Conservation (phyloP, 2,888 invertebrate genomes). For the Drosophila longiperda region DNA sequence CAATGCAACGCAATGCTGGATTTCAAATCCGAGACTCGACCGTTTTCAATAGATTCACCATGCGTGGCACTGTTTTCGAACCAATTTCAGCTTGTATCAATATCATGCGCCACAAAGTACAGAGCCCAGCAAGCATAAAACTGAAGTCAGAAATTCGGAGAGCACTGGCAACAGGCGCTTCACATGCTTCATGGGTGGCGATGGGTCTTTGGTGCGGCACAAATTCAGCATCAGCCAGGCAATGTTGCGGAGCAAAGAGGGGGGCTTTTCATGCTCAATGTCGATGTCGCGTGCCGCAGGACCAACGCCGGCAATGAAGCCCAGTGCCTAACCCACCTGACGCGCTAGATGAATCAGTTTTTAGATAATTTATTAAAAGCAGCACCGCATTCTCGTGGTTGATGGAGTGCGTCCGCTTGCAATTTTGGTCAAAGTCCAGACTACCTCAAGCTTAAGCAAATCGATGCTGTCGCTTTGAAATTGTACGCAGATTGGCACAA, state of each 20-base stretch:
- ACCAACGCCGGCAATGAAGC: conserved; percentile 98
- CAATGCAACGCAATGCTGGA: conserved; percentile 94
- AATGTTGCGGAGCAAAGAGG: conserved; percentile 91
- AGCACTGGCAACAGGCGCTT: conserved; percentile 91
- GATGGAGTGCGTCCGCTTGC: conserved; percentile 96
- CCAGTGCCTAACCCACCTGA: conserved; percentile 98
- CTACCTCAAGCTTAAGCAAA: conserved; percentile 95
- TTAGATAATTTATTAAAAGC: conserved; percentile 90
- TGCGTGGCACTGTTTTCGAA: conserved; percentile 88
- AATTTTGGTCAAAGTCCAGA: conserved; percentile 99
- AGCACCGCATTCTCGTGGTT: conserved; percentile 93
- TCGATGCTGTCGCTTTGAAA: conserved; percentile 87
- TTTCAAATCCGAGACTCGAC: conserved; percentile 90
- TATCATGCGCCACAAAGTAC: conserved; percentile 97
- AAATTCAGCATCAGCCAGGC: conserved; percentile 97
- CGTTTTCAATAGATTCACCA: conserved; percentile 90
- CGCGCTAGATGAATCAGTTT: conserved; percentile 91
- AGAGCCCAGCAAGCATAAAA: conserved; percentile 98
- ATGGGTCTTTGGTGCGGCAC: conserved; percentile 97
- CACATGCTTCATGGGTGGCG: conserved; percentile 92
- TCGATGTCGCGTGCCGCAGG: conserved; percentile 92
- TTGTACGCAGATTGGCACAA: conserved; percentile 91
- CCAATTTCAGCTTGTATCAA: conserved; percentile 92
- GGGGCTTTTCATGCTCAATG: conserved; percentile 87
- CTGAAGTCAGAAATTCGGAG: conserved; percentile 90